These are phyloP conservation scores for Plumapathes pennacea DNA, from an alignment of 92 coral and sea anemone genomes.

Conservation along the genomic window DNA sequence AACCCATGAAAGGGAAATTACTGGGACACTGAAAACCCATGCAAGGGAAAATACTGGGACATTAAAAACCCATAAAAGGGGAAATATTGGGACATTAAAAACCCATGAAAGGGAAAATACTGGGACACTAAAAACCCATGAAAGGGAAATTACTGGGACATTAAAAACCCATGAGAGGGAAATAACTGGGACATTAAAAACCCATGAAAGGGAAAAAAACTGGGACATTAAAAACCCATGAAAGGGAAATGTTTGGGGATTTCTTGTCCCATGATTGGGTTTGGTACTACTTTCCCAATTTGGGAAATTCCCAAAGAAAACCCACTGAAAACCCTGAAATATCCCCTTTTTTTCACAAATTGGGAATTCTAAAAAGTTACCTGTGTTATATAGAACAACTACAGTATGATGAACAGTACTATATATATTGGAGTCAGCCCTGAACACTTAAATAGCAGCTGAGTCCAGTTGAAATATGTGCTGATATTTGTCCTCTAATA, in stretches of 20 bases:
- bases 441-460: no score
- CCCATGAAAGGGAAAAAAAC: conserved; percentile 12
- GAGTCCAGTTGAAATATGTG: no score
- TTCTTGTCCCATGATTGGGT: conserved; percentile 3
- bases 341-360: no score
- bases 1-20: conserved; percentile 13
- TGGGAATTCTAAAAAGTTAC: no score
- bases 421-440: no score
- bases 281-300: no score
- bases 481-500: no score
- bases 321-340: no score
- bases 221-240: conserved; percentile 1
- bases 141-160: conserved; percentile 22
- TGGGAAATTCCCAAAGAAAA: no score
- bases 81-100: conserved; percentile 15
- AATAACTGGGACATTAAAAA: conserved; percentile 21
- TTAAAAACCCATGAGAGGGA: conserved; percentile 14
- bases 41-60: conserved; percentile 16
- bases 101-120: conserved; percentile 7
- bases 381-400: no score
- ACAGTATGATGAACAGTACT: no score
- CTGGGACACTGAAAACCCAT: conserved; percentile 18
- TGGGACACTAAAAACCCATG: conserved; percentile 9
- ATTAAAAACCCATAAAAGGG: conserved; percentile 11
- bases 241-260: conserved; percentile 6